A percentile compares a stretch with the other conserved stretches of the same genome.
phyloP scores from a whole-genome alignment of 2,113 vertebrate species.

The Scomber colias region DNA sequence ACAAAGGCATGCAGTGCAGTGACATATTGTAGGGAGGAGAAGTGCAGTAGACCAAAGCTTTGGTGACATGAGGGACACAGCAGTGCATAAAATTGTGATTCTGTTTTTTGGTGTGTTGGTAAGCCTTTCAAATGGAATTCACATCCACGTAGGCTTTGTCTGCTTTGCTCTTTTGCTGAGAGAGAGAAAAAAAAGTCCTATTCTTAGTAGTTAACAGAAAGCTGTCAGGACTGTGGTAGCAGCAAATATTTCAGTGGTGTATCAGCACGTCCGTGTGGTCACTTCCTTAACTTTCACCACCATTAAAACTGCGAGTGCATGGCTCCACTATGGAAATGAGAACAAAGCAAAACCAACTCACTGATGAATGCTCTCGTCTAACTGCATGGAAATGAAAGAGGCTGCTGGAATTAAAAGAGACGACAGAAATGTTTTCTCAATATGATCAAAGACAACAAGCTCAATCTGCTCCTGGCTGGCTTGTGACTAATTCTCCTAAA shows the following conservation, averaged over 20 bases:
- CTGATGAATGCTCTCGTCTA: constrained; percentile 31
- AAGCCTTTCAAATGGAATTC: constrained; percentile 52
- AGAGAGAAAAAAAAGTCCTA: neutral
- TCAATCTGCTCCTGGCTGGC: constrained; percentile 48
- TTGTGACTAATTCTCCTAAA: constrained; percentile 53
- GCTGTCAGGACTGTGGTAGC: constrained; percentile 26
- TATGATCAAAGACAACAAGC: constrained; percentile 59
- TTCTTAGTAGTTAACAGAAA: constrained; percentile 39
- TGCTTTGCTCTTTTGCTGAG: constrained; percentile 28
- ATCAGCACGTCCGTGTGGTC: constrained; percentile 32
- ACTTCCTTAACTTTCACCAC: constrained; percentile 6
- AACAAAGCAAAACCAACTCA: constrained; percentile 19
- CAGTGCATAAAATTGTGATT: constrained; percentile 44
- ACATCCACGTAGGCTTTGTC: constrained; percentile 17
- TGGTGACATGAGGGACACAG: constrained; percentile 37
- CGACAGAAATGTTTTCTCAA: constrained; percentile 43
- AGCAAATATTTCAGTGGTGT: constrained; percentile 14
- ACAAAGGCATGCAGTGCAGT: constrained; percentile 41
- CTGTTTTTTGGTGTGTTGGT: constrained; percentile 23
- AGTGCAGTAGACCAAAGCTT: constrained; percentile 47
- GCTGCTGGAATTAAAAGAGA: constrained; percentile 40
- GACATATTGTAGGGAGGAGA: constrained; percentile 30
- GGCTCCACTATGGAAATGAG: constrained; percentile 17
- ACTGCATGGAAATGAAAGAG: constrained; percentile 30
- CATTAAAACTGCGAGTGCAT: constrained; percentile 19